Conservation (phyloP, 2,797 vertebrate genomes). For the Oryzias sinensis region DNA sequence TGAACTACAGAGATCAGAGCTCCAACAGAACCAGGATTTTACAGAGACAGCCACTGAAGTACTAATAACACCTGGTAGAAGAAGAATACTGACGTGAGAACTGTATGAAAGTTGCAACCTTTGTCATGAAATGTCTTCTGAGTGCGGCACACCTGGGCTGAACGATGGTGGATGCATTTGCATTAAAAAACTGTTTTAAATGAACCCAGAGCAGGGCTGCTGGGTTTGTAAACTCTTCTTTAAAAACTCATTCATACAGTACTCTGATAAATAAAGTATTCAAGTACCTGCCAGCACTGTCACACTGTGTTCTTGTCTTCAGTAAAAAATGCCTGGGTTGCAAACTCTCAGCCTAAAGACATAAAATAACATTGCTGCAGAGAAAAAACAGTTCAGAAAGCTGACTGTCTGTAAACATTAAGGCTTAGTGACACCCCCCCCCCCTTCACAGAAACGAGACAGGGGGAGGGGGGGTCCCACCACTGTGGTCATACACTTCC, state of each 20-base stretch:
- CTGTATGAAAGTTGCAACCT: no score
- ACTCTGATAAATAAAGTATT: conserved; percentile 65
- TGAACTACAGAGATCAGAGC: conserved; percentile 44
- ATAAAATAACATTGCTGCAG: conserved; percentile 14
- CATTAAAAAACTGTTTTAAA: no score
- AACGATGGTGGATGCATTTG: no score
- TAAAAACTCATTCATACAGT: conserved; percentile 60
- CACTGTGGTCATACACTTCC: not conserved
- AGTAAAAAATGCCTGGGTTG: conserved; percentile 14
- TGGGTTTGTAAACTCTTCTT: conserved; percentile 2
- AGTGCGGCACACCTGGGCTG: no score
- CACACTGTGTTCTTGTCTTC: conserved; percentile 17
- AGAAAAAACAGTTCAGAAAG: conserved; percentile 10
- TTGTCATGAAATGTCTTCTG: no score
- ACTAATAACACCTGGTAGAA: no score
- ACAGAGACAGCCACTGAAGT: not conserved
- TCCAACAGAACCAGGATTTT: conserved; percentile 73
- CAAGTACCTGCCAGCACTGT: conserved; percentile 66
- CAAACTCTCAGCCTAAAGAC: conserved; percentile 10
- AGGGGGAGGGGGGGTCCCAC: conserved; percentile 14
- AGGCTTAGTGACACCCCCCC: conserved; percentile 44
- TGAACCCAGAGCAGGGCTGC: no score
- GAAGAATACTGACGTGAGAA: no score
- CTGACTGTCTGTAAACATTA: conserved; percentile 51
- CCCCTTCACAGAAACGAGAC: conserved; percentile 30